phyloP scores from a whole-genome alignment of 2,888 invertebrate species.

The Amphipyra tragopoginis region DNA sequence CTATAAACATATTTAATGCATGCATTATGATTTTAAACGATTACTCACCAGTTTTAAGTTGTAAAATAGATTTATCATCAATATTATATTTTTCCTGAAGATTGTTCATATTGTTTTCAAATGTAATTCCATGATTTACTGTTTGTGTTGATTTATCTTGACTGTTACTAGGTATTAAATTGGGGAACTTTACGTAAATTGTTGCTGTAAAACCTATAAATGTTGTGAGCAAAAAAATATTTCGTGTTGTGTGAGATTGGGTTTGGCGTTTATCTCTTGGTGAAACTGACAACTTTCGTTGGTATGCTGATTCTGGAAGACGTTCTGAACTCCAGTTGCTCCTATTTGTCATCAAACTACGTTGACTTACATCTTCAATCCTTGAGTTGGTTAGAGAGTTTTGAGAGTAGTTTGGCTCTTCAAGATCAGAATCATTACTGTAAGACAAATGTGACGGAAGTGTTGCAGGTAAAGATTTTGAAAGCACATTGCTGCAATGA shows the following conservation, averaged over 20 bases:
- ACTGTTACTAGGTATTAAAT: slow-evolving; percentile 17
- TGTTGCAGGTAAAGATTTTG: slow-evolving; percentile 80
- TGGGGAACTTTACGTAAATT: slow-evolving; percentile 15
- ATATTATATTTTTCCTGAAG: slow-evolving; percentile 78
- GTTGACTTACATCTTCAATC: slow-evolving; percentile 29
- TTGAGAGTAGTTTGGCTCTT: slow-evolving; percentile 35
- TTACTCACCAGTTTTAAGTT: slow-evolving; percentile 78
- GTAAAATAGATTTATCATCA: slow-evolving; percentile 73
- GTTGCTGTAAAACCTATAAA: slow-evolving; percentile 35
- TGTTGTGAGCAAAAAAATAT: slow-evolving; percentile 29
- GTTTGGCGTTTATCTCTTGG: slow-evolving; percentile 15
- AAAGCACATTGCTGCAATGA: slow-evolving; percentile 79
- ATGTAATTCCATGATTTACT: slow-evolving; percentile 67
- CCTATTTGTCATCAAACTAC: slow-evolving; percentile 17
- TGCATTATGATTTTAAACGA: neutral
- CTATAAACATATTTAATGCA: no score
- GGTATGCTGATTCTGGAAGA: slow-evolving; percentile 10
- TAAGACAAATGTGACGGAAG: slow-evolving; percentile 75
- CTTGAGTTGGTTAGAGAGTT: slow-evolving; percentile 41
- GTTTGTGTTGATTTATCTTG: slow-evolving; percentile 50
- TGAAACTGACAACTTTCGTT: slow-evolving; percentile 21
- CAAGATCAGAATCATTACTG: slow-evolving; percentile 71
- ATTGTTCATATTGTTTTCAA: slow-evolving; percentile 73
- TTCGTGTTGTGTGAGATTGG: slow-evolving; percentile 23
- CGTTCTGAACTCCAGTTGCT: slow-evolving; percentile 29